Percentiles rank a stretch among this genome's conserved stretches.
phyloP scores from a whole-genome alignment of 2,888 invertebrate genomes.

The Halictus quadricinctus region DNA sequence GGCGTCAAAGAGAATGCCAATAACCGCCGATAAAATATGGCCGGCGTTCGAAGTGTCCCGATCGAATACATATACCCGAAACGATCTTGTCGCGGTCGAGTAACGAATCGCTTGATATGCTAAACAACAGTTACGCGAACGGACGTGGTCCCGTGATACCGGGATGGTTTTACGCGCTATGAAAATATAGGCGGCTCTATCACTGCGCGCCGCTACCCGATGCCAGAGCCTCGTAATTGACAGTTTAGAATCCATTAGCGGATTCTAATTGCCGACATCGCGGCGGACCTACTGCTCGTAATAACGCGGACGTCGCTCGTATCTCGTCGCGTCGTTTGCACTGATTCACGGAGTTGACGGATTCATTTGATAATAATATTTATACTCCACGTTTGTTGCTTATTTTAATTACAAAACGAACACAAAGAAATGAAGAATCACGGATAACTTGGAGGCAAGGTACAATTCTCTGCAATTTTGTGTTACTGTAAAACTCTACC shows the following conservation, averaged over 20 bases:
- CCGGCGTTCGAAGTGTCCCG: slow-evolving; percentile 4
- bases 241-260: slow-evolving; percentile 64
- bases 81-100: slow-evolving; percentile 35
- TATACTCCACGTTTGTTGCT: background rate
- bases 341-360: background rate
- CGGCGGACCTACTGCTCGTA: slow-evolving; percentile 3
- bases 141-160: slow-evolving; percentile 35
- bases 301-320: slow-evolving; percentile 43
- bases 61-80: background rate
- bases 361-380: background rate
- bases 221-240: slow-evolving; percentile 61
- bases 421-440: too few relatives aligned
- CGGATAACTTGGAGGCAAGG: too few relatives aligned
- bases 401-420: background rate
- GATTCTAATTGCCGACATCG: slow-evolving; percentile 54
- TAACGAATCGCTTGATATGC: slow-evolving; percentile 39
- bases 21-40: slow-evolving; percentile 12
- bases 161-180: slow-evolving; percentile 51
- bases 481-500: too few relatives aligned
- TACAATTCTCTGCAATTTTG: too few relatives aligned
- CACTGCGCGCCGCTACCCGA: slow-evolving; percentile 37
- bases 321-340: slow-evolving; percentile 13
- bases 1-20: slow-evolving; percentile 11
- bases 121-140: slow-evolving; percentile 39
- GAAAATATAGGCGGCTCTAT: slow-evolving; percentile 44